phyloP scores from a whole-genome alignment of 1,140 invertebrate species.

The Archivesica marissinica region DNA sequence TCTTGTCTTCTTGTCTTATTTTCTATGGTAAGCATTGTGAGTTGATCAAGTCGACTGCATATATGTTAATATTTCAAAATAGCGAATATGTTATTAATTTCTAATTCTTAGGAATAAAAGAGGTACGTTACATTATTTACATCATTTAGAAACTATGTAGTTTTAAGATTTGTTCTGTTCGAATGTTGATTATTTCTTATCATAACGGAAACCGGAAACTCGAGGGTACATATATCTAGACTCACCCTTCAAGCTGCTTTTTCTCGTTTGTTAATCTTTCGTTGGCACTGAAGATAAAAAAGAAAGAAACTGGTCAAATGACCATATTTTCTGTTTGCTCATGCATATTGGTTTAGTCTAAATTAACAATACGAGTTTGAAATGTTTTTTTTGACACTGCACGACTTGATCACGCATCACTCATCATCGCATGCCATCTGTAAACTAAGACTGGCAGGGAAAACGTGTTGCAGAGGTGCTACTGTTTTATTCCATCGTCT shows the following conservation, averaged over 20 bases:
- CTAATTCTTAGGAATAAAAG: background rate
- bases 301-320: too few species aligned
- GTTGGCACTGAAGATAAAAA: background rate
- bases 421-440: too few species aligned
- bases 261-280: background rate
- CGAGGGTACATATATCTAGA: too few species aligned
- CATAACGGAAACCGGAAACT: background rate
- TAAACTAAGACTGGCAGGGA: too few species aligned
- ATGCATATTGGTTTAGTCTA: background rate
- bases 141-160: background rate
- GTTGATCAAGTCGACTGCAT: too few species aligned
- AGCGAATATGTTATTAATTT: background rate
- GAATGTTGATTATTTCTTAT: background rate
- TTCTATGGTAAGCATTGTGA: too few species aligned
- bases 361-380: background rate
- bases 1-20: too few species aligned
- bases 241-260: constrained; percentile 1
- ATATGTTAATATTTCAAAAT: background rate
- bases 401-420: too few species aligned
- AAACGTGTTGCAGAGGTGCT: too few species aligned
- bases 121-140: background rate
- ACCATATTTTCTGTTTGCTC: too few species aligned
- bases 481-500: too few species aligned
- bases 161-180: background rate
- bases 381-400: background rate